A percentile compares a stretch with the other conserved stretches of the same genome.
Conservation (phyloP, 1,140 invertebrate genomes). For the Orchestia grillus region DNA sequence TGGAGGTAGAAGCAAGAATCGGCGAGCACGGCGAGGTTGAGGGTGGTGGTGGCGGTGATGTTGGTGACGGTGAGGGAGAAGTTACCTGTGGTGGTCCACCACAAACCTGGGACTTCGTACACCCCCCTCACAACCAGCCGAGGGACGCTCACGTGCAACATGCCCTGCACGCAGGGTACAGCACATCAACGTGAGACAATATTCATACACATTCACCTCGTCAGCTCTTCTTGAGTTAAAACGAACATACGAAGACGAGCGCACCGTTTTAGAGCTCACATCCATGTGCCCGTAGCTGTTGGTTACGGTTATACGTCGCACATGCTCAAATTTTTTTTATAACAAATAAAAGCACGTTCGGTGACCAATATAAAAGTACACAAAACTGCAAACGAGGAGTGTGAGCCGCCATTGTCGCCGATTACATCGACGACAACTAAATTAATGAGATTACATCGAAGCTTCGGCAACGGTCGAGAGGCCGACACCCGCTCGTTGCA, state of each 20-base stretch:
- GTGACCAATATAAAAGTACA: no score
- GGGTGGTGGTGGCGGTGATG: not conserved
- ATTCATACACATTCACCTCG: not conserved
- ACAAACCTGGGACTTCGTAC: conserved; percentile 17
- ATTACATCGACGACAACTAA: no score
- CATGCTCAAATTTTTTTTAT: not conserved
- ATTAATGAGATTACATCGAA: no score
- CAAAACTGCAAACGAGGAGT: no score
- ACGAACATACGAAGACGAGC: not conserved
- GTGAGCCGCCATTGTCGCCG: no score
- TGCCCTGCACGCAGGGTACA: not conserved
- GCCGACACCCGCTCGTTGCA: no score
- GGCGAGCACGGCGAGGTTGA: conserved; percentile 10
- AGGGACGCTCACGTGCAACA: not conserved
- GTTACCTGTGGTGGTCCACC: conserved; percentile 36
- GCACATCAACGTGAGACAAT: not conserved
- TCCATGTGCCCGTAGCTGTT: no score
- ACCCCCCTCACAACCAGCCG: conserved; percentile 12
- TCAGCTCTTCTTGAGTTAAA: not conserved
- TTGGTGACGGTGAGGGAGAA: conserved; percentile 27
- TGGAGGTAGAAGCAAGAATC: conserved; percentile 15
- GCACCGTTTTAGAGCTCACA: not conserved
- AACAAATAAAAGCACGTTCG: no score
- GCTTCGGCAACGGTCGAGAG: no score
- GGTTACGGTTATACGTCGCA: not conserved